Evolutionary conservation across 2,797 vertebrate genomes (phyloP).

Genomic region (Schizopygopsis malacanthus): DNA sequence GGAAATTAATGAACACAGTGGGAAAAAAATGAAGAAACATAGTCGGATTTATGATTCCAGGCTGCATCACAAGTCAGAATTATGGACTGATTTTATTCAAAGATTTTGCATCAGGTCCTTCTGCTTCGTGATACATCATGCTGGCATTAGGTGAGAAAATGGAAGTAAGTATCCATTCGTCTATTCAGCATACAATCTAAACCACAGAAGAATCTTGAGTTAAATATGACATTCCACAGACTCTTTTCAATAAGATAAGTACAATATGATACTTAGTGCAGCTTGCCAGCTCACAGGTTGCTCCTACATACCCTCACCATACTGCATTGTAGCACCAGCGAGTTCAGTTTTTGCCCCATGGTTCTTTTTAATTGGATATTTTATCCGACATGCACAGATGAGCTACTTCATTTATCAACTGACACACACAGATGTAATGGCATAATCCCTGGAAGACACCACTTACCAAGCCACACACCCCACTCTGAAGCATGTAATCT

Average conservation of each 20-base stretch:
- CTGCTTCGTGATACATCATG: not conserved
- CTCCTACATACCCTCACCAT: slow-evolving; percentile 7
- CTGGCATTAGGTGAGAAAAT: slow-evolving; percentile 8
- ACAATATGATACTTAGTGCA: not conserved
- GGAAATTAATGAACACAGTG: too few species aligned
- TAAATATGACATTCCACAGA: not conserved
- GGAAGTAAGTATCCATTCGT: not conserved
- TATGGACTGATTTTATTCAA: not conserved
- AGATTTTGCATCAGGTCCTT: not conserved
- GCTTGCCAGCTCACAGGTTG: slow-evolving; percentile 29
- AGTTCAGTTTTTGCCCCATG: slow-evolving; percentile 40
- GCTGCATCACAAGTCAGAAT: not conserved
- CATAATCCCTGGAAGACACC: slow-evolving; percentile 51
- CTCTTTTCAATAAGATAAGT: not conserved
- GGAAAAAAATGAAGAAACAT: not conserved
- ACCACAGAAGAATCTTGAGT: not conserved
- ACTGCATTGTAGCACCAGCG: not conserved
- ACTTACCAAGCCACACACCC: slow-evolving; percentile 38
- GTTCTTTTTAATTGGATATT: slow-evolving; percentile 51
- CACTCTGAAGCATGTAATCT: slow-evolving; percentile 51
- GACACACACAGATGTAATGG: slow-evolving; percentile 46
- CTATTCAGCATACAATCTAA: not conserved
- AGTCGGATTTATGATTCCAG: not conserved
- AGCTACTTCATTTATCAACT: slow-evolving; percentile 51
- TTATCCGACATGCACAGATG: slow-evolving; percentile 49